Conservation (phyloP, 2,113 vertebrate species). For the Ictidomys tridecemlineatus region DNA sequence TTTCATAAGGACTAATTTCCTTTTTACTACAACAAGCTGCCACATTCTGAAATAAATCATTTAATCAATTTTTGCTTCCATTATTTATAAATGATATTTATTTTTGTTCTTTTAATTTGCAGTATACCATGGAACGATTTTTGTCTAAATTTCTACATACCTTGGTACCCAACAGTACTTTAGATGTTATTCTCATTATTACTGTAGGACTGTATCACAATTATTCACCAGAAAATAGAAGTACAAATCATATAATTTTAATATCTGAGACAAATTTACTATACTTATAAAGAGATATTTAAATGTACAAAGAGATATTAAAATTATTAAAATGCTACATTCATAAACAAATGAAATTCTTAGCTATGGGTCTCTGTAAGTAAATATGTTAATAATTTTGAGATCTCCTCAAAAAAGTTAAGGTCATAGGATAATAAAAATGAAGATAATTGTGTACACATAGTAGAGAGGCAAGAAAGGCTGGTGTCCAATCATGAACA, state of each 20-base stretch:
- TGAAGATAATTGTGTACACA: background rate
- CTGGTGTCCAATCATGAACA: background rate
- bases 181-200: background rate
- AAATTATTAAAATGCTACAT: background rate
- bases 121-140: background rate
- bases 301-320: no score
- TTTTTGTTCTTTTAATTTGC: background rate
- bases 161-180: background rate
- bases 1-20: background rate
- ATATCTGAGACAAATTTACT: background rate
- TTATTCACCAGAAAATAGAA: background rate
- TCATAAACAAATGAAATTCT: background rate
- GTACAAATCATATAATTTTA: background rate
- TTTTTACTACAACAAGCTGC: background rate
- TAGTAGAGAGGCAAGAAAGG: background rate
- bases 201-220: background rate
- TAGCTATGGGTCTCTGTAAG: background rate
- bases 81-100: background rate
- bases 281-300: no score
- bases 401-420: background rate
- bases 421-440: background rate
- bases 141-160: background rate
- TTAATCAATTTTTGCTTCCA: background rate
- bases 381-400: background rate
- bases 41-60: background rate